These are phyloP conservation scores for Dicyrtoma fusca DNA, from an alignment of 2,888 invertebrate genomes.

Conservation along the genomic window DNA sequence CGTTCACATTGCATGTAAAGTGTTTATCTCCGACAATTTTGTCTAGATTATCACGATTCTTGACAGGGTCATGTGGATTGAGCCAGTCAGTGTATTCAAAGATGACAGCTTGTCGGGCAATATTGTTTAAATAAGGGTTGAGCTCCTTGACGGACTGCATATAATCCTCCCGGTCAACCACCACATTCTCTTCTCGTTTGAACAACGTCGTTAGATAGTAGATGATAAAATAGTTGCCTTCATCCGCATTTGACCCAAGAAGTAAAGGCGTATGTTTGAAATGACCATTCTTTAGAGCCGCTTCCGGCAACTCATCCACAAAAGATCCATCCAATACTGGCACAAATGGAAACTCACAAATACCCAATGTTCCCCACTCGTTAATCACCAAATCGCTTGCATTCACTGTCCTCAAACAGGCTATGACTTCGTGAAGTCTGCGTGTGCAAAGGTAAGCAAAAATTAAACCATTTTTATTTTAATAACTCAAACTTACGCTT, in stretches of 20 bases:
- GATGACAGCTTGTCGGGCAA: conserved; percentile 82
- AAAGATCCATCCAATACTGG: conserved; percentile 78
- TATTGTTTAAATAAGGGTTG: conserved; percentile 80
- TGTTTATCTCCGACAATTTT: conserved; percentile 94
- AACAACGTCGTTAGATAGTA: conserved; percentile 86
- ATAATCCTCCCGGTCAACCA: conserved; percentile 78
- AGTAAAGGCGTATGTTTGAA: conserved; percentile 92
- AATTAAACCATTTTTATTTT: conserved; percentile 8
- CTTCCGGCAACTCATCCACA: conserved; percentile 78
- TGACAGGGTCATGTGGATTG: conserved; percentile 79
- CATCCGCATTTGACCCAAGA: conserved; percentile 90
- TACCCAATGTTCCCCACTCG: conserved; percentile 81
- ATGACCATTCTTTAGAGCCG: conserved; percentile 71
- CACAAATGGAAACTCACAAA: conserved; percentile 90
- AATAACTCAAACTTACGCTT: too few relatives aligned
- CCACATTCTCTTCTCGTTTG: conserved; percentile 76
- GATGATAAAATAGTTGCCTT: conserved; percentile 91
- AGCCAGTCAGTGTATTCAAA: conserved; percentile 93
- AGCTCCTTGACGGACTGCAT: conserved; percentile 76
- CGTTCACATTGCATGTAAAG: conserved; percentile 93
- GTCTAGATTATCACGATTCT: conserved; percentile 82
- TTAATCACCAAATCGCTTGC: conserved; percentile 76
- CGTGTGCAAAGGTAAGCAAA: conserved; percentile 9
- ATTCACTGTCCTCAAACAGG: conserved; percentile 75
- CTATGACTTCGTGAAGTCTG: conserved; percentile 62